Evolutionary conservation across 2,113 vertebrate species (phyloP).

Genomic region (Suricata suricatta): DNA sequence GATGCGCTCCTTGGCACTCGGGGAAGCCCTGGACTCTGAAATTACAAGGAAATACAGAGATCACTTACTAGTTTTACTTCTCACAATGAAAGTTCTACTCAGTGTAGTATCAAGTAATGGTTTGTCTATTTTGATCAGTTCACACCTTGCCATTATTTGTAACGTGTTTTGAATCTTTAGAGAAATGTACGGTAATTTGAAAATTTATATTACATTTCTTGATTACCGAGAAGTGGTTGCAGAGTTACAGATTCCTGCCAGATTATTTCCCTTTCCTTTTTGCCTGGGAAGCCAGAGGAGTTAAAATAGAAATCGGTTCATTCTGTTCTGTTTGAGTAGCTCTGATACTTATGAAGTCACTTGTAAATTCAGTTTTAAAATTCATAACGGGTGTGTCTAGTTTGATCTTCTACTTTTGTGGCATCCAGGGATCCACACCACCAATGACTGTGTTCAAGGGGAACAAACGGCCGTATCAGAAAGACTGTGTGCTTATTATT

Average conservation of each 20-base stretch:
- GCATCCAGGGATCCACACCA: slow-evolving; percentile 94
- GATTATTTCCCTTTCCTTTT: background rate
- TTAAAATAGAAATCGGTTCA: background rate
- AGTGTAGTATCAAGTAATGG: background rate
- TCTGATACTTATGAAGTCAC: slow-evolving; percentile 16
- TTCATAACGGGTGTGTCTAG: background rate
- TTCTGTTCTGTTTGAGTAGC: background rate
- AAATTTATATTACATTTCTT: background rate
- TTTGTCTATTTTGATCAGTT: background rate
- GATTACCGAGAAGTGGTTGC: background rate
- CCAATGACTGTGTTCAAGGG: slow-evolving; percentile 99
- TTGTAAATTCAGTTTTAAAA: background rate
- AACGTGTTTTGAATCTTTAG: background rate
- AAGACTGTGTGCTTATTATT: slow-evolving; percentile 99
- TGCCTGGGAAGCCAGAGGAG: background rate
- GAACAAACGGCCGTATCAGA: slow-evolving; percentile 98
- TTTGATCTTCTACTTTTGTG: slow-evolving; percentile 55
- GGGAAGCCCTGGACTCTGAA: background rate
- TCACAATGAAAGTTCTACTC: background rate
- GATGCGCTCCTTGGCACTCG: background rate
- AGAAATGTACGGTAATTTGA: background rate
- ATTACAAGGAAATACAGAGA: background rate
- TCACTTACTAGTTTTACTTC: background rate
- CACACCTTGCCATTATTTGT: background rate
- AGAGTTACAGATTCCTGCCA: background rate